Evolutionary conservation across 2,113 vertebrate species (phyloP).

Genomic region (Tachycineta bicolor): DNA sequence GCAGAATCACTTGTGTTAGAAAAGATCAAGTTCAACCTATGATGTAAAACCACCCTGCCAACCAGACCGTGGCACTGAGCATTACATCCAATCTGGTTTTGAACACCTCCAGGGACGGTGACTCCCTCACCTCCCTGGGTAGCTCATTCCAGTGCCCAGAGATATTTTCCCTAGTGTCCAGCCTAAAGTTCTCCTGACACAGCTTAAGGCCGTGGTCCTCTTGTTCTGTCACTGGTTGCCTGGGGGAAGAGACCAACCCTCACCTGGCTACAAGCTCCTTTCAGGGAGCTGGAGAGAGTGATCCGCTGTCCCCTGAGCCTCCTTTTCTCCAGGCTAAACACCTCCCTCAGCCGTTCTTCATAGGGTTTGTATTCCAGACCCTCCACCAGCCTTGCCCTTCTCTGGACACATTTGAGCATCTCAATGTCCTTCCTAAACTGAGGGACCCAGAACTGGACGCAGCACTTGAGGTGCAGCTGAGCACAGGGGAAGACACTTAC

Average conservation of each 20-base stretch:
- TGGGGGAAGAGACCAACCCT: background rate
- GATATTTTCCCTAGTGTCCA: background rate
- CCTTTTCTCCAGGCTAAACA: background rate
- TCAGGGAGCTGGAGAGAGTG: background rate
- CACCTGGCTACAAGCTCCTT: too few species aligned
- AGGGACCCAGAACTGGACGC: background rate
- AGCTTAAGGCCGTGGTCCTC: background rate
- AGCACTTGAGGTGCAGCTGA: background rate
- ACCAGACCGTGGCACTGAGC: background rate
- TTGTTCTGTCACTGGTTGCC: background rate
- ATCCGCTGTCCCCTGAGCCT: background rate
- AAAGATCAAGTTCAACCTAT: background rate
- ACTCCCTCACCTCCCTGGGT: background rate
- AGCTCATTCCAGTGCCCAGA: background rate
- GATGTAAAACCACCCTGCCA: background rate
- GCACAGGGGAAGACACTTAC: background rate
- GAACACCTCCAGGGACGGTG: background rate
- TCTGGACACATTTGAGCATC: background rate
- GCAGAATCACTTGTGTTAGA: background rate
- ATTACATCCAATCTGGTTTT: background rate
- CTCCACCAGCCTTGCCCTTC: background rate
- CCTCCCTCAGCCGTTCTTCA: background rate
- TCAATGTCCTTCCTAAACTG: background rate
- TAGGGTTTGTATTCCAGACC: background rate
- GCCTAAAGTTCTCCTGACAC: fast-evolving